Conservation (phyloP, 1,140 invertebrate species). For the Lepidotrigona ventralis region DNA sequence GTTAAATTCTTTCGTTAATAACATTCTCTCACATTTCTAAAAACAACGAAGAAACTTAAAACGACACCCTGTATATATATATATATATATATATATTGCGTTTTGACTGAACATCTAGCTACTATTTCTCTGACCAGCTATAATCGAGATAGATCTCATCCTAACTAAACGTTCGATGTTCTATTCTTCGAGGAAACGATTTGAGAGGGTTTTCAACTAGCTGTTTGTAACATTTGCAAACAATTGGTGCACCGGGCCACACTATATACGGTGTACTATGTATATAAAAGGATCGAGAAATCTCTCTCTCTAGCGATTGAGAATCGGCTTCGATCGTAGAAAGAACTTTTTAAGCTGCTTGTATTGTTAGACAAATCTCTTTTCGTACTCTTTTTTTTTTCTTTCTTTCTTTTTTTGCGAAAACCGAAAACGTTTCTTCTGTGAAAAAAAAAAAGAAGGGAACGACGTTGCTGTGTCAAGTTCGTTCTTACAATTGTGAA, state of each 20-base stretch:
- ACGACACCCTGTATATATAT: no score
- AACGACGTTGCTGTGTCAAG: neutral
- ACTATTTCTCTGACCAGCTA: neutral
- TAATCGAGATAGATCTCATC: neutral
- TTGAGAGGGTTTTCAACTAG: neutral
- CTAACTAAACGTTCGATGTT: constrained; percentile 9
- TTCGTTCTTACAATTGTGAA: constrained; percentile 13
- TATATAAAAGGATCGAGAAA: neutral
- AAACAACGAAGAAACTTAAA: neutral
- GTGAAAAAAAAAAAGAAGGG: neutral
- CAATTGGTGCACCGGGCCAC: neutral
- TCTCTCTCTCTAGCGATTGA: neutral
- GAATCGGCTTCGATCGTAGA: constrained; percentile 1
- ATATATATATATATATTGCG: no score
- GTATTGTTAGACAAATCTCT: no score
- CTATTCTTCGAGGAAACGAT: neutral
- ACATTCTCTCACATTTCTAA: no score
- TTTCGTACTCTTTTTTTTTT: neutral
- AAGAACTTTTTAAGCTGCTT: neutral
- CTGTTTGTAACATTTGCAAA: neutral
- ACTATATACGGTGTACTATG: neutral
- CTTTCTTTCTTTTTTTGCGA: neutral
- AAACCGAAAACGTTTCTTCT: neutral
- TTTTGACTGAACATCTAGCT: constrained; percentile 19
- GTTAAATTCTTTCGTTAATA: no score